These are phyloP conservation scores for Gryllus longicercus DNA, from an alignment of 2,888 invertebrate genomes.

Conservation along the genomic window DNA sequence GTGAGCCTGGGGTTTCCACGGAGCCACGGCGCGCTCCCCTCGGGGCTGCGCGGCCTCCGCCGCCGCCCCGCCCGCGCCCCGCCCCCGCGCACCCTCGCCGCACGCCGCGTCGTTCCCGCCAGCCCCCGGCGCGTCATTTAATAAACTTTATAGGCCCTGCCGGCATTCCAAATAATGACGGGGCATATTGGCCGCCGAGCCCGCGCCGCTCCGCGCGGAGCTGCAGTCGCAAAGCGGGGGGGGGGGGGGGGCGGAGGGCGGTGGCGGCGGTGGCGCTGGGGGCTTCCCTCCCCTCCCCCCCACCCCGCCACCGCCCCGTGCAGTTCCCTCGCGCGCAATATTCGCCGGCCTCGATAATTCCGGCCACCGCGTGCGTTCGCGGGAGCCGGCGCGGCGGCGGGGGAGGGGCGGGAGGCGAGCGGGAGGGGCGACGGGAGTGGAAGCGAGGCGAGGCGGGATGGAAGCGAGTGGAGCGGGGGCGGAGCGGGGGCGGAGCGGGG, in stretches of 20 bases:
- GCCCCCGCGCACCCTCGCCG: neutral
- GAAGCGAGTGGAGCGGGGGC: no score
- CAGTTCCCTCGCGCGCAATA: neutral
- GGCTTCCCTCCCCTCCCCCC: no score
- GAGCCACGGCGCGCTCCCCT: neutral
- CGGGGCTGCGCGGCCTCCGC: neutral
- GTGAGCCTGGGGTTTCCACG: no score
- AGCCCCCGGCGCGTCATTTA: neutral
- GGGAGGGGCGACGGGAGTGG: no score
- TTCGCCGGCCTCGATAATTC: neutral
- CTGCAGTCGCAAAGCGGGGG: constrained; percentile 41
- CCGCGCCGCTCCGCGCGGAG: neutral
- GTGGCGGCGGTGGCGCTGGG: no score
- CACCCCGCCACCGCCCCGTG: neutral
- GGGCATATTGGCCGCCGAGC: neutral
- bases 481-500: no score
- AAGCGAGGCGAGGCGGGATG: no score
- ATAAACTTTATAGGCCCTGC: constrained; percentile 10
- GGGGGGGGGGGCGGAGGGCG: neutral
- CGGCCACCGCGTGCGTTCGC: no score
- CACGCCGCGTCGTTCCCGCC: neutral
- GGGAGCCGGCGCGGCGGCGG: neutral
- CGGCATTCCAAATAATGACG: neutral
- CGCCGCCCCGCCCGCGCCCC: neutral
- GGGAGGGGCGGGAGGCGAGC: no score